These are phyloP conservation scores for Eristalis pertinax DNA, from an alignment of 2,888 invertebrate genomes.

Conservation along the genomic window DNA sequence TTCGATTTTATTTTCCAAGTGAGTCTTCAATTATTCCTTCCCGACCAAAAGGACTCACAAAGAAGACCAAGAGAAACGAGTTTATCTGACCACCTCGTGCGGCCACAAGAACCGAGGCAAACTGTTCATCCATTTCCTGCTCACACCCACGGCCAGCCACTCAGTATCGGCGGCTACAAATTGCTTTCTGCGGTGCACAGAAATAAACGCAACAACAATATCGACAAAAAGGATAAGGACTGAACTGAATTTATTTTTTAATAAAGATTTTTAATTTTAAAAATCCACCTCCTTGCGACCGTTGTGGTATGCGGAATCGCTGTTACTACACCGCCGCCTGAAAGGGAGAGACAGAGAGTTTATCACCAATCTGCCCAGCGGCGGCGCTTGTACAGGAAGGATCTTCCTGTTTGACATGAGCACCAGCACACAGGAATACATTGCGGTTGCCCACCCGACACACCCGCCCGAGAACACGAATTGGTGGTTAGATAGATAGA, in stretches of 20 bases:
- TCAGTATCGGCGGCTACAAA: conserved; percentile 26
- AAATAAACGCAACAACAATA: neutral
- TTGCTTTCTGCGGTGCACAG: conserved; percentile 26
- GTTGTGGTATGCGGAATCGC: neutral
- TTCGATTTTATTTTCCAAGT: no score
- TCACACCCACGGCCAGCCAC: neutral
- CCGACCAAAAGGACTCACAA: neutral
- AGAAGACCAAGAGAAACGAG: neutral
- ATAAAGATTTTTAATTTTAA: conserved; percentile 46
- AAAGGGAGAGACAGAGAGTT: neutral
- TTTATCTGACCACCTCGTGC: neutral
- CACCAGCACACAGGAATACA: neutral
- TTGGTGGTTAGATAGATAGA: conserved; percentile 46
- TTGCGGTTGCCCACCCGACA: neutral
- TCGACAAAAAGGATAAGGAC: neutral
- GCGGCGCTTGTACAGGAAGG: neutral
- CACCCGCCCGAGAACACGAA: conserved; percentile 20
- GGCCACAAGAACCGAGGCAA: neutral
- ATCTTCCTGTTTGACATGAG: conserved; percentile 10
- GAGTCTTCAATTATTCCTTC: neutral
- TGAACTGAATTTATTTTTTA: conserved; percentile 28
- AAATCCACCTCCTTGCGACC: conserved; percentile 17
- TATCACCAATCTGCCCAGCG: conserved; percentile 13
- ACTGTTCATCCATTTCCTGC: neutral
- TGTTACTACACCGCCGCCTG: neutral